phyloP scores from a whole-genome alignment of 2,797 vertebrate species.

The Lates japonicus region DNA sequence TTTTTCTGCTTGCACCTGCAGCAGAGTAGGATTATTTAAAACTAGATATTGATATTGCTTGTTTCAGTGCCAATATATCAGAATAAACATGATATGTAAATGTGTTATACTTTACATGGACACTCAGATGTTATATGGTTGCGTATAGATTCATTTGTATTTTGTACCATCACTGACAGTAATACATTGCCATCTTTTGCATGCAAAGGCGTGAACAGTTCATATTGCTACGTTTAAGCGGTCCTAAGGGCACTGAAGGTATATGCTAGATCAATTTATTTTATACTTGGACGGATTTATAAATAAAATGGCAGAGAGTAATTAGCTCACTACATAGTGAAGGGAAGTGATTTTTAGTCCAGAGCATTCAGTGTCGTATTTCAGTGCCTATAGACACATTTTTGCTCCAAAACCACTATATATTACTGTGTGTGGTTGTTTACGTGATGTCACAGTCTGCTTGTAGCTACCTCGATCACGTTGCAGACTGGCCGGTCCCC shows the following conservation, averaged over 20 bases:
- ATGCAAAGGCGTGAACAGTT: neutral
- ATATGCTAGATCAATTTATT: too few species aligned
- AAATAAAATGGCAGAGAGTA: neutral
- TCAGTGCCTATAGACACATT: neutral
- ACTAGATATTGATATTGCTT: neutral
- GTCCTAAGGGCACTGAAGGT: too few species aligned
- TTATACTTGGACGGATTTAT: too few species aligned
- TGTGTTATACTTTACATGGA: neutral
- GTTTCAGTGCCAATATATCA: neutral
- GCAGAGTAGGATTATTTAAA: neutral
- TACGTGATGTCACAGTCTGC: constrained; percentile 25
- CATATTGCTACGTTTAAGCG: neutral
- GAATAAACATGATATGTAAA: neutral
- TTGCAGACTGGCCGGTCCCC: constrained; percentile 11
- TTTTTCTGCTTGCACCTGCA: neutral
- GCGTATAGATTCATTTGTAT: too few species aligned
- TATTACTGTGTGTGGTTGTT: constrained; percentile 20
- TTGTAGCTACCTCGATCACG: constrained; percentile 14
- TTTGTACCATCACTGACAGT: neutral
- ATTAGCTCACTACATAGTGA: neutral
- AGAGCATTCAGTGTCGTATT: neutral
- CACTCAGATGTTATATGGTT: neutral
- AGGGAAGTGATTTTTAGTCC: neutral
- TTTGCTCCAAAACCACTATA: too few species aligned
- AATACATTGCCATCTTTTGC: too few species aligned